Evolutionary conservation across 1,140 invertebrate species (phyloP), one percentile per base, ranked within the genome.

Genomic region (Steinernema feltiae): DNA sequence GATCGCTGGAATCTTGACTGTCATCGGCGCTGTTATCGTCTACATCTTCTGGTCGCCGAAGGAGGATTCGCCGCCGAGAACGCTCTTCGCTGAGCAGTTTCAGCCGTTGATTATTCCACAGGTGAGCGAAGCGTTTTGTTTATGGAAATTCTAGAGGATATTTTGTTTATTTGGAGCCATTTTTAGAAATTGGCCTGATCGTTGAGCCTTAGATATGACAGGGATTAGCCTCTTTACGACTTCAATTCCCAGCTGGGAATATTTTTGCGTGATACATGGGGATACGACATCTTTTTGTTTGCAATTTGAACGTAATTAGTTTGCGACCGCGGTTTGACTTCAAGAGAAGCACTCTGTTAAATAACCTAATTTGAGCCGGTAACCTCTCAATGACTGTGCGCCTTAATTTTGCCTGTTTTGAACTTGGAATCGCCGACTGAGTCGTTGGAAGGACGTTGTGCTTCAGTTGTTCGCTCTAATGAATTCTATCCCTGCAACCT

Each of bases 51-150:
- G 75, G 30, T 3, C 75, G 7, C 81, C 79, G 30, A 74, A 32
- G 29, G 72, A 72, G 70, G 32, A 1, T 24, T 17, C 27, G 0
- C 32, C 72, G 18, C 30, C 30, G 24, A 63, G 53, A 21, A 21
- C n/a, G 1, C 80, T 73, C 18, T 75, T 81, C 70, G 72, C 74
- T 30, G 79, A 81, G 48, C 83, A 84, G 74, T 82, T 82, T 30
- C 73, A 63, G 31, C 78, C 83, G 3, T 32, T 81, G 0, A 69
- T 77, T 41, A 78, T 84, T 27, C 83, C 83, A 30, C 73, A 72
- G 24, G 82, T 81, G 7, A 24, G 78, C 48, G 30, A 63, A 30
- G 30, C 17, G n/a, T 31, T 17, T n/a, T 32, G 30, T 75, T 71
- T 71, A 30, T n/a, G n/a, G n/a, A n/a, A n/a, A n/a, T n/a, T n/a